These are phyloP conservation scores for Xenus cinereus DNA, from an alignment of 2,113 vertebrate genomes.

Conservation along the genomic window DNA sequence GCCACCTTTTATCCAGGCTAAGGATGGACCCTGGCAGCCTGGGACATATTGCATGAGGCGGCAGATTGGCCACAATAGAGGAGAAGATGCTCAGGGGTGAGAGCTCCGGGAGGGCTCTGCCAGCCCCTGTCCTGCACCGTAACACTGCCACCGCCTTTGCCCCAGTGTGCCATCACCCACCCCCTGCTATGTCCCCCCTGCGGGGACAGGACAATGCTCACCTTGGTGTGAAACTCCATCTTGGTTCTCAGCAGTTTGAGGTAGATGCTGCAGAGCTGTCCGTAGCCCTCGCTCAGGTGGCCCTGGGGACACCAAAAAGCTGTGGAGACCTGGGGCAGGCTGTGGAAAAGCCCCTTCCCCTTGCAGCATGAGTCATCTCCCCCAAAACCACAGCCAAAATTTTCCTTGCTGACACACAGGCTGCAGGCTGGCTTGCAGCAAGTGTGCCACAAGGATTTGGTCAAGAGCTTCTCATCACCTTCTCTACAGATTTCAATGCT, in stretches of 20 bases:
- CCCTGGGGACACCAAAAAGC: constrained; percentile 72
- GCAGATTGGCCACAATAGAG: neutral
- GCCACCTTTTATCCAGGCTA: neutral
- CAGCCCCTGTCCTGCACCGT: neutral
- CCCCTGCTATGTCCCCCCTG: neutral
- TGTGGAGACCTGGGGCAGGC: neutral
- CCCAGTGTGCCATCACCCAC: neutral
- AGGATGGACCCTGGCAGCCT: neutral
- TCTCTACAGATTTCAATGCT: neutral
- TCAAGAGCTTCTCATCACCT: neutral
- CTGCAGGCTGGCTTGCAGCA: neutral
- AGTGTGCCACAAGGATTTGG: neutral
- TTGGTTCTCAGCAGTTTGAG: constrained; percentile 98
- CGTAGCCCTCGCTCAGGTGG: constrained; percentile 94
- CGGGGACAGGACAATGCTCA: constrained; percentile 37
- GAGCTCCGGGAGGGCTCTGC: neutral
- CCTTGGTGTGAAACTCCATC: constrained; percentile 99
- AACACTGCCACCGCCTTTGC: accelerated
- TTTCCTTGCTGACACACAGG: accelerated
- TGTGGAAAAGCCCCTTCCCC: neutral
- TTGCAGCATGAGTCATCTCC: neutral
- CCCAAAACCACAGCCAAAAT: neutral
- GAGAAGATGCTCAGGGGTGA: neutral
- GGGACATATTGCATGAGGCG: neutral
- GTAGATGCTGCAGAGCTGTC: constrained; percentile 97